Percentiles rank a stretch among this genome's conserved stretches.
Evolutionary conservation across 2,797 vertebrate species (phyloP).

Genomic region (Capromys pilorides): DNA sequence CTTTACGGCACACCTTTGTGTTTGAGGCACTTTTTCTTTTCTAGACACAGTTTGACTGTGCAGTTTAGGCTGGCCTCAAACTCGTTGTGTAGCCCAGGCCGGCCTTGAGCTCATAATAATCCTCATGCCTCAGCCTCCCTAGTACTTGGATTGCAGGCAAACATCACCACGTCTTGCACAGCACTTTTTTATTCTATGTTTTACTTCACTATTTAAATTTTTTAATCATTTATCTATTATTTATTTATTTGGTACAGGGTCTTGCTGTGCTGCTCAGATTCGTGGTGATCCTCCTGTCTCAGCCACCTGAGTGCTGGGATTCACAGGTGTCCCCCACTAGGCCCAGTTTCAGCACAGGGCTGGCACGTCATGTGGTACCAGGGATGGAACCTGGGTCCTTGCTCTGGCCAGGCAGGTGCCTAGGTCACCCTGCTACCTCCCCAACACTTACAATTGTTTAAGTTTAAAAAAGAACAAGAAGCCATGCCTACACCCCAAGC

Average conservation of each 20-base stretch:
- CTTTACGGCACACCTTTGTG: neutral
- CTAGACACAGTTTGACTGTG: neutral
- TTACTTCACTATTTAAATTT: neutral
- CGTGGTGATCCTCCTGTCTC: no score
- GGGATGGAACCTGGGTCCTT: no score
- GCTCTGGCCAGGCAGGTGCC: no score
- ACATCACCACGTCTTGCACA: neutral
- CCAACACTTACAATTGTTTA: neutral
- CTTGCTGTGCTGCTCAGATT: no score
- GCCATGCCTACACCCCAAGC: accelerated
- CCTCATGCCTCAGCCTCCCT: neutral
- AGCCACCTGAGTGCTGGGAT: no score
- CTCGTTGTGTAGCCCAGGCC: neutral
- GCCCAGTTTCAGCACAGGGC: no score
- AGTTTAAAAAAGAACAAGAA: neutral
- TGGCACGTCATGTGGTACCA: no score
- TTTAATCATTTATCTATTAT: no score
- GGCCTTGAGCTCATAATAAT: neutral
- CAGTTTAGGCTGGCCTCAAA: neutral
- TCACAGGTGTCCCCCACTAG: no score
- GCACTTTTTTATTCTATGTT: neutral
- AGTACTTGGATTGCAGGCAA: neutral
- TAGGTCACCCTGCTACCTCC: no score
- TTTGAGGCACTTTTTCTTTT: neutral
- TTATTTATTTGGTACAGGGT: no score